Percentiles rank a stretch among this genome's conserved stretches.
Evolutionary conservation across 2,113 vertebrate genomes (phyloP).

Genomic region (Cygnus atratus): DNA sequence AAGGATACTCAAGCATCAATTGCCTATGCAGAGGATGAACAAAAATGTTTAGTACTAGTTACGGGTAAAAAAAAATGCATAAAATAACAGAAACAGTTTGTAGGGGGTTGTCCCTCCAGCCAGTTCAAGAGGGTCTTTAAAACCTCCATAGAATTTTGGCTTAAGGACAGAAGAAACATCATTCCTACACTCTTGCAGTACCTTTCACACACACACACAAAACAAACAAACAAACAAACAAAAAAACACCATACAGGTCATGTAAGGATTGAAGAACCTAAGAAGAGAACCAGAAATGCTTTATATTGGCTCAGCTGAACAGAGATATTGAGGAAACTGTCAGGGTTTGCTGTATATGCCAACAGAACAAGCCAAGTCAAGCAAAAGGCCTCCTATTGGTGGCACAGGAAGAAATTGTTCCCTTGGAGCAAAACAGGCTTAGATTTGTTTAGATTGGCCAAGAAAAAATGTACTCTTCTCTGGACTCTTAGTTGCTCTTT

Average conservation of each 20-base stretch:
- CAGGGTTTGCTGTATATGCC: background rate
- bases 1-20: background rate
- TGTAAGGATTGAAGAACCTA: conserved; percentile 8
- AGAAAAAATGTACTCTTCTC: background rate
- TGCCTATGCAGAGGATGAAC: background rate
- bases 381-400: background rate
- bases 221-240: too few relatives aligned
- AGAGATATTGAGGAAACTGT: conserved; percentile 1
- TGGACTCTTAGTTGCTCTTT: background rate
- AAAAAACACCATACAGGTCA: background rate
- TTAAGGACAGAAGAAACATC: background rate
- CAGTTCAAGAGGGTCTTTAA: background rate
- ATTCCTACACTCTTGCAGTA: background rate
- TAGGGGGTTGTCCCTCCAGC: background rate
- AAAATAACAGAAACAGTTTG: background rate
- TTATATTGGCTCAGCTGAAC: conserved; percentile 42
- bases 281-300: conserved; percentile 15
- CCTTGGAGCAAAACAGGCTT: background rate
- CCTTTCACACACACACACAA: background rate
- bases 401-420: conserved; percentile 6
- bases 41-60: background rate
- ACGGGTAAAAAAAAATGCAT: background rate
- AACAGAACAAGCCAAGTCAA: conserved; percentile 50
- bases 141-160: background rate
- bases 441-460: conserved; percentile 32